These are phyloP conservation scores for Argyrosomus japonicus DNA, from an alignment of 2,113 vertebrate species.

Conservation along the genomic window DNA sequence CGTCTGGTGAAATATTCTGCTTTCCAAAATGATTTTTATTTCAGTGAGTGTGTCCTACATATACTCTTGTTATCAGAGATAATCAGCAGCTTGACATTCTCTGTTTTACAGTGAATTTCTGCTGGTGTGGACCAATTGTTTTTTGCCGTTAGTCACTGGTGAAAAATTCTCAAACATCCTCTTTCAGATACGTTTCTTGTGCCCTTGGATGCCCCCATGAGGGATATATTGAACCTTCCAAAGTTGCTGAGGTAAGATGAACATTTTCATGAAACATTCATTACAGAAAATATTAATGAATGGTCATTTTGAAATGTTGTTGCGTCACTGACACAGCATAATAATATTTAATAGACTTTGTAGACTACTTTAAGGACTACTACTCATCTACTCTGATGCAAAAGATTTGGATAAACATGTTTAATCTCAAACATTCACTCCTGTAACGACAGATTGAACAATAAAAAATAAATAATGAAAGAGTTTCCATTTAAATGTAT, in stretches of 20 bases:
- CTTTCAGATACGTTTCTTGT: constrained; percentile 93
- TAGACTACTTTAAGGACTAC: no score
- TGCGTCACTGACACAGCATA: neutral
- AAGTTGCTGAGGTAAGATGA: constrained; percentile 91
- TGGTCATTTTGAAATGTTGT: no score
- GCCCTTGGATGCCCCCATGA: constrained; percentile 93
- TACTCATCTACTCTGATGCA: neutral
- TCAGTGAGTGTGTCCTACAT: neutral
- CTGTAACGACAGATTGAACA: neutral
- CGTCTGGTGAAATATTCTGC: neutral
- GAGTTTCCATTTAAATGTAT: neutral
- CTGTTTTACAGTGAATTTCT: neutral
- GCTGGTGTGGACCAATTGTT: neutral
- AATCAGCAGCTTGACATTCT: neutral
- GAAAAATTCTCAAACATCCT: constrained; percentile 3
- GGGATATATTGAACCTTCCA: constrained; percentile 86
- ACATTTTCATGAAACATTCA: neutral
- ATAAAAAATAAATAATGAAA: neutral
- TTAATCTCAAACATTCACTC: neutral
- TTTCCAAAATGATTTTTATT: neutral
- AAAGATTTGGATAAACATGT: neutral
- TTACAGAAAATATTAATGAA: neutral
- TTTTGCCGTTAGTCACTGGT: neutral
- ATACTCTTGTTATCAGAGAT: neutral
- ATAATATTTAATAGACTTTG: no score